These are phyloP conservation scores for Cataglyphis altisquamis DNA, from an alignment of 2,888 invertebrate species.

Conservation along the genomic window DNA sequence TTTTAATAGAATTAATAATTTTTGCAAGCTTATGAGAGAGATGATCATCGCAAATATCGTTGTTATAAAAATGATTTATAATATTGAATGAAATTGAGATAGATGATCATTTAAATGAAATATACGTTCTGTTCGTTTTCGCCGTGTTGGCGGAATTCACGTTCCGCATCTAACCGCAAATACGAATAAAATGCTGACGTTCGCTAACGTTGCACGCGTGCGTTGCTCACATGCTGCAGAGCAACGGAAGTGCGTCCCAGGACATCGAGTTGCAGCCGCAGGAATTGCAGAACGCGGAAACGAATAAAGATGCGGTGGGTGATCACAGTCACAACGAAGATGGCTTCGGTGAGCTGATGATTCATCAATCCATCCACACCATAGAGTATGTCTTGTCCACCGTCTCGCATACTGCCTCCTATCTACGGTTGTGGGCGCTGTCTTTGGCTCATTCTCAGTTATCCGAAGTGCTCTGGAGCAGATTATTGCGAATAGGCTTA, in stretches of 20 bases:
- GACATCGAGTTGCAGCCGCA: conserved; percentile 88
- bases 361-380: conserved; percentile 98
- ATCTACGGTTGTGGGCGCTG: conserved; percentile 98
- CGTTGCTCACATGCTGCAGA: conserved; percentile 62
- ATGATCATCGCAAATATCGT: neutral
- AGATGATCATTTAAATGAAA: neutral
- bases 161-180: neutral
- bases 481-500: conserved; percentile 89
- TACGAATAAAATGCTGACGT: neutral
- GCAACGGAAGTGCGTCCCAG: conserved; percentile 84
- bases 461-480: conserved; percentile 93
- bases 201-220: neutral
- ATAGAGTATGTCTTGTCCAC: conserved; percentile 98
- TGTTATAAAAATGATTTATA: neutral
- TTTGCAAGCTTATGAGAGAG: neutral
- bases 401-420: conserved; percentile 98
- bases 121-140: neutral
- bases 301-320: conserved; percentile 86
- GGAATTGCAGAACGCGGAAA: conserved; percentile 85
- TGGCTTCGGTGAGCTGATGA: conserved; percentile 94
- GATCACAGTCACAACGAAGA: conserved; percentile 86
- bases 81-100: neutral
- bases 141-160: neutral
- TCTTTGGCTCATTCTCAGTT: conserved; percentile 97
- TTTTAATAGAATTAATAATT: neutral